Percentiles rank a stretch among this genome's conserved stretches.
phyloP scores from a whole-genome alignment of 2,888 invertebrate genomes.

The Dexiosoma caninum region DNA sequence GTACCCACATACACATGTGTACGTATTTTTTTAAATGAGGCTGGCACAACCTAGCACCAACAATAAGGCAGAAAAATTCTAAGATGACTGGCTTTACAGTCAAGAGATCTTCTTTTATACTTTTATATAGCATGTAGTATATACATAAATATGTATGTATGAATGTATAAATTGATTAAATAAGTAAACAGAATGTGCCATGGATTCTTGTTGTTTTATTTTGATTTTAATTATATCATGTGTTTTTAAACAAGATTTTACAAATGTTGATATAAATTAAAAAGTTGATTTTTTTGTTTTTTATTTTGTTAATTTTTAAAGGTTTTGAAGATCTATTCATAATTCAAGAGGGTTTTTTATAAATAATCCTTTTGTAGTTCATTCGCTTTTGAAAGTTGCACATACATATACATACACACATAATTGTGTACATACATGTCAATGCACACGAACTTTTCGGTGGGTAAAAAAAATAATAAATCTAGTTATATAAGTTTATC shows the following conservation, averaged over 20 bases:
- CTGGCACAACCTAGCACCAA: constrained; percentile 72
- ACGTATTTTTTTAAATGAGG: constrained; percentile 67
- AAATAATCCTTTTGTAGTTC: constrained; percentile 70
- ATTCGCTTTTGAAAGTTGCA: constrained; percentile 68
- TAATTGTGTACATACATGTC: too few relatives aligned
- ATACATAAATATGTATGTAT: too few relatives aligned
- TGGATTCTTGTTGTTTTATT: constrained; percentile 8
- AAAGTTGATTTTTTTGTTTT: constrained; percentile 9
- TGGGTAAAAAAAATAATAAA: too few relatives aligned
- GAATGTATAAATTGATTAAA: too few relatives aligned
- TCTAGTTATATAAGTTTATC: too few relatives aligned
- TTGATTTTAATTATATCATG: constrained; percentile 2
- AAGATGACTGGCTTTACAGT: constrained; percentile 16
- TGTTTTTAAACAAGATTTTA: neutral
- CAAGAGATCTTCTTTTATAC: constrained; percentile 38
- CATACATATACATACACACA: neutral
- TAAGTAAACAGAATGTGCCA: constrained; percentile 22
- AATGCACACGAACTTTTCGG: too few relatives aligned
- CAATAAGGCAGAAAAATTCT: constrained; percentile 32
- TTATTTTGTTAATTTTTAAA: constrained; percentile 15
- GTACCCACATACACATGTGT: neutral
- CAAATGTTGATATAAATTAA: constrained; percentile 11
- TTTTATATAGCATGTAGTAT: neutral
- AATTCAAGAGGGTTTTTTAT: constrained; percentile 34
- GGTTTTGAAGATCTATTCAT: constrained; percentile 40